phyloP scores from a whole-genome alignment of 2,797 vertebrate species.

The Platyrinchus mystaceus region DNA sequence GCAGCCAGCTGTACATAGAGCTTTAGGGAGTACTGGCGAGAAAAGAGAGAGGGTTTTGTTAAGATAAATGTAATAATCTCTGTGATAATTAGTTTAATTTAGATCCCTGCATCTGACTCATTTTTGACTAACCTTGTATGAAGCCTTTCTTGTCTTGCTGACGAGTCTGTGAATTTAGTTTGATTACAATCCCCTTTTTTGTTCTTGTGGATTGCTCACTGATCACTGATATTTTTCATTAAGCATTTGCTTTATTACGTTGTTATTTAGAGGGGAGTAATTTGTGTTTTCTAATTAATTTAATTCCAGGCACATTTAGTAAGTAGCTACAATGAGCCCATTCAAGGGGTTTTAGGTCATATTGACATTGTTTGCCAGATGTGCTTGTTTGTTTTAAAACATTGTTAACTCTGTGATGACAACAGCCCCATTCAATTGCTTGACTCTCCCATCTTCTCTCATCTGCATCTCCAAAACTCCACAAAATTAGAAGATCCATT shows the following conservation, averaged over 20 bases:
- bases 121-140: conserved; percentile 52
- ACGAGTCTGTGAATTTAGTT: conserved; percentile 17
- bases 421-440: background rate
- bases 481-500: background rate
- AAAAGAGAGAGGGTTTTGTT: conserved; percentile 51
- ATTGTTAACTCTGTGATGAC: conserved; percentile 31
- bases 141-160: conserved; percentile 37
- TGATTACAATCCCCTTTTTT: conserved; percentile 38
- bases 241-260: conserved; percentile 54
- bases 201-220: conserved; percentile 30
- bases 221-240: conserved; percentile 60
- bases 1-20: conserved; percentile 56
- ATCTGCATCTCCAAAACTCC: background rate
- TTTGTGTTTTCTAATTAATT: conserved; percentile 64
- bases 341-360: conserved; percentile 47
- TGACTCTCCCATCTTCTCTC: background rate
- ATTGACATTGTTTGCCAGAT: conserved; percentile 55
- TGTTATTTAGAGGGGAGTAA: conserved; percentile 53
- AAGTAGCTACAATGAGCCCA: conserved; percentile 42
- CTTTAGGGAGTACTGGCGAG: conserved; percentile 57
- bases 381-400: conserved; percentile 19
- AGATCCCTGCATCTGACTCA: conserved; percentile 44
- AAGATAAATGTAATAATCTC: conserved; percentile 67
- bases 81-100: conserved; percentile 68
- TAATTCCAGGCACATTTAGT: conserved; percentile 50